Conservation (phyloP, 2,113 vertebrate genomes). For the Crotalus helleri region DNA sequence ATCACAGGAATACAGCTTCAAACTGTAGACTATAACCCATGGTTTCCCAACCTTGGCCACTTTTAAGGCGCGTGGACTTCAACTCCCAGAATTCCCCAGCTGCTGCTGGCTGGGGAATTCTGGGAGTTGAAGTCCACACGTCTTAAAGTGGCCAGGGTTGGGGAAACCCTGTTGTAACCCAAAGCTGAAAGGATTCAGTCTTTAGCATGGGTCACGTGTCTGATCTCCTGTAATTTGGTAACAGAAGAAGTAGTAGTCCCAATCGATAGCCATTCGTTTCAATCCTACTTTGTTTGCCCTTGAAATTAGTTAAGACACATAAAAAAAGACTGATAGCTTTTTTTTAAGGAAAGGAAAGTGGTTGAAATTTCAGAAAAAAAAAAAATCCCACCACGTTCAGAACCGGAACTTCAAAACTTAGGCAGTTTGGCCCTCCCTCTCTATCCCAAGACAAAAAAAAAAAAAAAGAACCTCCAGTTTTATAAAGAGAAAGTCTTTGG, state of each 20-base stretch:
- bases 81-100: background rate
- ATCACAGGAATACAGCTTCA: slow-evolving; percentile 41
- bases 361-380: background rate
- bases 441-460: background rate
- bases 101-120: background rate
- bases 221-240: slow-evolving; percentile 35
- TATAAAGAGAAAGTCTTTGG: slow-evolving; percentile 39
- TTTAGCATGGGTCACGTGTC: slow-evolving; percentile 18
- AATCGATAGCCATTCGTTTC: slow-evolving; percentile 72
- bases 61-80: background rate
- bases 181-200: slow-evolving; percentile 32
- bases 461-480: background rate
- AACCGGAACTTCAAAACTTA: background rate
- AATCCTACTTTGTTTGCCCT: slow-evolving; percentile 68
- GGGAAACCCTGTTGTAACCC: background rate
- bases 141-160: background rate
- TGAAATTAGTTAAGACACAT: slow-evolving; percentile 73
- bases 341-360: slow-evolving; percentile 39
- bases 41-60: background rate
- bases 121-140: background rate
- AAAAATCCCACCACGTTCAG: background rate
- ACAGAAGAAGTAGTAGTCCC: slow-evolving; percentile 70
- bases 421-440: background rate
- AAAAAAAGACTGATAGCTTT: slow-evolving; percentile 59
- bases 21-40: slow-evolving; percentile 31